Evolutionary conservation across 2,113 vertebrate species (phyloP).

Genomic region (Elachura formosa): DNA sequence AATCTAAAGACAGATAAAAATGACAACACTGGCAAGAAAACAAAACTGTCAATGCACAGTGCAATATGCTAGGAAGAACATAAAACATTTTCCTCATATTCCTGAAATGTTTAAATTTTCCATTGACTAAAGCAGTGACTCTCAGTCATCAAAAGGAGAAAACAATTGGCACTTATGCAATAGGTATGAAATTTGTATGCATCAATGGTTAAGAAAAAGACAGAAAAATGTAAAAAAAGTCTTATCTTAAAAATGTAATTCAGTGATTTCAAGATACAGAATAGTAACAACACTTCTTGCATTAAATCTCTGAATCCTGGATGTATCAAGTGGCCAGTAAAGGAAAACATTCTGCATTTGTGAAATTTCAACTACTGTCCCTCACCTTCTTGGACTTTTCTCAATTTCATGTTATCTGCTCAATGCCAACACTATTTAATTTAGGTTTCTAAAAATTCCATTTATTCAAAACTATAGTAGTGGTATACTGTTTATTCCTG

Average conservation of each 20-base stretch:
- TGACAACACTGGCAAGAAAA: not conserved
- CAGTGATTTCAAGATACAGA: not conserved
- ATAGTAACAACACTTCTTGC: not conserved
- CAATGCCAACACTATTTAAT: not conserved
- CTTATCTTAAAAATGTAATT: not conserved
- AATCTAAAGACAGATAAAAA: not conserved
- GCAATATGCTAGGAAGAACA: not conserved
- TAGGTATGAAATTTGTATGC: not conserved
- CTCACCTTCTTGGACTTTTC: not conserved
- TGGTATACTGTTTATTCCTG: not conserved
- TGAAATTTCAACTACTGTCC: not conserved
- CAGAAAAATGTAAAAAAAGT: not conserved
- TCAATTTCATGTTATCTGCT: not conserved
- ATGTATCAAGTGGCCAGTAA: not conserved
- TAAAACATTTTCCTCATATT: not conserved
- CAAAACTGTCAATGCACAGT: not conserved
- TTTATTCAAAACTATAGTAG: not conserved
- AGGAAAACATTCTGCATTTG: not conserved
- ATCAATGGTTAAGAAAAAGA: not conserved
- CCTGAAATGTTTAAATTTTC: not conserved
- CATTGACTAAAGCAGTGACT: not conserved
- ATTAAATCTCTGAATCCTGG: not conserved
- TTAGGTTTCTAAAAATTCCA: not conserved
- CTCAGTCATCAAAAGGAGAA: not conserved
- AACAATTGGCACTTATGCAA: not conserved